phyloP scores from a whole-genome alignment of 2,113 vertebrate species.

The Etia nguti region DNA sequence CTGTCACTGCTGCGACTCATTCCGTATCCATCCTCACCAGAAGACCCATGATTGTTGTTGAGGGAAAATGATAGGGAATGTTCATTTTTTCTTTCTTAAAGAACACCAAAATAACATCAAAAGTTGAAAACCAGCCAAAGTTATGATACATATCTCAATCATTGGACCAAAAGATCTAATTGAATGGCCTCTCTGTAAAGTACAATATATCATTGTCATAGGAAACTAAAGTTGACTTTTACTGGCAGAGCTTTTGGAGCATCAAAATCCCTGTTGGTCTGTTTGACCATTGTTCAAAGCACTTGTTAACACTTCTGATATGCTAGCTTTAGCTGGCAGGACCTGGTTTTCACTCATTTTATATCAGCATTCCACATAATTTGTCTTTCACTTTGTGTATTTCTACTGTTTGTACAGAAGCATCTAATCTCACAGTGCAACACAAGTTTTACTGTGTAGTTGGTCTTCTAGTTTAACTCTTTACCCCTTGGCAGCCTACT shows the following conservation, averaged over 20 bases:
- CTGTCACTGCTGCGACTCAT: conserved; percentile 9
- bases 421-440: not conserved
- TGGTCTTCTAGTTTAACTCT: not conserved
- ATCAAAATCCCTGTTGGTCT: not conserved
- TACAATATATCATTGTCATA: conserved; percentile 2
- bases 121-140: not conserved
- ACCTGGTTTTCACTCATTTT: not conserved
- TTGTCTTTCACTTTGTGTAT: not conserved
- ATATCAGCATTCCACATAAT: not conserved
- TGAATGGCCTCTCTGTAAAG: not conserved
- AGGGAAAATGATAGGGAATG: conserved; percentile 17
- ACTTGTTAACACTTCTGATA: not conserved
- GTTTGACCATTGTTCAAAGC: not conserved
- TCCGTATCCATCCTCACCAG: conserved; percentile 35
- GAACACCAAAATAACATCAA: not conserved
- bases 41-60: conserved; percentile 12
- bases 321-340: not conserved
- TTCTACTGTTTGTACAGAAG: not conserved
- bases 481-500: not conserved
- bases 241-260: not conserved
- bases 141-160: conserved; percentile 6
- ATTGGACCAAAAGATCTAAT: not conserved
- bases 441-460: not conserved
- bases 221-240: conserved; percentile 44
- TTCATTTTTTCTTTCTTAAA: conserved; percentile 12